Evolutionary conservation across 1,140 invertebrate species (phyloP), one percentile per base, ranked within the genome.

Genomic region (Drosophila oshimai): DNA sequence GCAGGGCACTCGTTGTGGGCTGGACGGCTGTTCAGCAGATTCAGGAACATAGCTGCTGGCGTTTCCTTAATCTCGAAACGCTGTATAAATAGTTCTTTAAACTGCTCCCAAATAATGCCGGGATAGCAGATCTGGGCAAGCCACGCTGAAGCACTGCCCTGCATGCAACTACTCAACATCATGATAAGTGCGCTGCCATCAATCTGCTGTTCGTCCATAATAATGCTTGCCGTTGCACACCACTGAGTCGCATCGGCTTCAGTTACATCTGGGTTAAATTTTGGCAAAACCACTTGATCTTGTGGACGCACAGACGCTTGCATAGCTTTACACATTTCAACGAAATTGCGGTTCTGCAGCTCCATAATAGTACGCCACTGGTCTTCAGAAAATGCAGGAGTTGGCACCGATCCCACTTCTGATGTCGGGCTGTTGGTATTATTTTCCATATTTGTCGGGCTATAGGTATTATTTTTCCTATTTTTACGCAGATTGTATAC

Each of bases 301-400:
- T 33, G 29, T 33, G 29, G 29, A 33, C 29, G 29, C n/a, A 12
- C 29, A 33, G 29, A 33, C n/a, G 29, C 29, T 33, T 57, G 53
- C 37, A 54, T 54, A 15, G 37, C 36, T 31, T 33, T 53, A 20
- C 37, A 42, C 50, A 53, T 31, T 53, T 45, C 53, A 4, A 45
- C 12, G 20, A 55, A n/a, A n/a, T n/a, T n/a, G n/a, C n/a, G n/a
- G n/a, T 29, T 29, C 10, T 29, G 10, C 10, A 29, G 10, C n/a
- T 29, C 28, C 33, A 15, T 17, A 17, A 36, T 36, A 15, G 33
- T 17, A 36, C 13, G 33, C 33, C 33, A 15, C 33, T 36, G 33
- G 4, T 36, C 33, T 36, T 36, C 33, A 36, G 33, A 36, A 36
- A 36, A 36, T 36, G 33, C 33, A 36, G 33, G 33, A 15, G 6